A percentile compares a stretch with the other conserved stretches of the same genome.
phyloP scores from a whole-genome alignment of 1,140 invertebrate genomes.

The Hesperophylax magnus region DNA sequence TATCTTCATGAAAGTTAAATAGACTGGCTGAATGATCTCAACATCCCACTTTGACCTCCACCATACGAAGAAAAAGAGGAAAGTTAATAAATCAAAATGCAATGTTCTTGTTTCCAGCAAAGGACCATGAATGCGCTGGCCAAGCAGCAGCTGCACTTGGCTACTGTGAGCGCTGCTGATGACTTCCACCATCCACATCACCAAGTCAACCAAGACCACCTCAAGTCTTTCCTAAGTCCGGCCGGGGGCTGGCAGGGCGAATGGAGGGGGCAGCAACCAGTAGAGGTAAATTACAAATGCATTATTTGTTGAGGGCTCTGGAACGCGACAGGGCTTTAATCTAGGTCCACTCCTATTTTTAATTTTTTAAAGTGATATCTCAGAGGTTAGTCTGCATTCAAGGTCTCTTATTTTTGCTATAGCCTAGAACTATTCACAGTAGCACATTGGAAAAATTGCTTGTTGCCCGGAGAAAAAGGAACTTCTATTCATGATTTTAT shows the following conservation, averaged over 20 bases:
- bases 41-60: neutral
- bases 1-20: no score
- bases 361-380: neutral
- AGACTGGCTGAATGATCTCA: no score
- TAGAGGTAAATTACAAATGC: neutral
- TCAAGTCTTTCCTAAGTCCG: conserved; percentile 21
- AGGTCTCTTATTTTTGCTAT: neutral
- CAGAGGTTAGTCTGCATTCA: neutral
- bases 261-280: neutral
- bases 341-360: neutral
- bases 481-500: no score
- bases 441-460: no score
- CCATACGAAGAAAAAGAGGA: neutral
- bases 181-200: neutral
- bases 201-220: conserved; percentile 5
- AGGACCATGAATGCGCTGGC: conserved; percentile 5
- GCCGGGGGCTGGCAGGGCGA: conserved; percentile 18
- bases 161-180: neutral
- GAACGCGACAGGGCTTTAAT: neutral
- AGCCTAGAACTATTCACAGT: neutral
- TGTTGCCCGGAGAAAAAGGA: no score
- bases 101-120: conserved; percentile 9
- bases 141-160: neutral
- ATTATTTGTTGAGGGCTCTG: neutral
- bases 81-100: neutral